Percentiles rank a stretch among this genome's conserved stretches.
phyloP scores from a whole-genome alignment of 2,797 vertebrate genomes.

The Scyliorhinus canicula region DNA sequence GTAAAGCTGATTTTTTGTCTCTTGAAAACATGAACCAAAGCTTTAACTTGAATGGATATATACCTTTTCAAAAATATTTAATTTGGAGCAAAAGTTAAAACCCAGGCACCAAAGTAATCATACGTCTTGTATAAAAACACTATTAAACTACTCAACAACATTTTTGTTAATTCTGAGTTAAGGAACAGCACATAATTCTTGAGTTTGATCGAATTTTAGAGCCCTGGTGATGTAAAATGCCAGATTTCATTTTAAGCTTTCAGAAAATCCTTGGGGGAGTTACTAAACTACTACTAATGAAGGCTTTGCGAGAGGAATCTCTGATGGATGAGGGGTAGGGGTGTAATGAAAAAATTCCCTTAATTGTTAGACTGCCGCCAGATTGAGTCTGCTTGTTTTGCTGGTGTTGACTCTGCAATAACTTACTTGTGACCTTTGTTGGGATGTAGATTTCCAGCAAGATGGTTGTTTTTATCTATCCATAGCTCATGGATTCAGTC shows the following conservation, averaged over 20 bases:
- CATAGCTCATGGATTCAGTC: constrained; percentile 69
- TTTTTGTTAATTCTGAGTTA: background rate
- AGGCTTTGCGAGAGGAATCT: constrained; percentile 71
- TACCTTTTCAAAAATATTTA: background rate
- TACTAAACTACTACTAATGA: constrained; percentile 61
- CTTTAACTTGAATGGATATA: constrained; percentile 45
- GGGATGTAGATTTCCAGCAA: constrained; percentile 76
- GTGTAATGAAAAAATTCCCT: constrained; percentile 41
- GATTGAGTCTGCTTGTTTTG: constrained; percentile 49
- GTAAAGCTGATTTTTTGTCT: background rate
- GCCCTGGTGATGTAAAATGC: constrained; percentile 31
- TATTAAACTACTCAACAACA: no score
- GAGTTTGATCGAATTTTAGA: constrained; percentile 25
- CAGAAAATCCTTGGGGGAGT: constrained; percentile 51
- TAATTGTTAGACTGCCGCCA: constrained; percentile 59
- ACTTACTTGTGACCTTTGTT: constrained; percentile 76
- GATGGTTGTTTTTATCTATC: constrained; percentile 62
- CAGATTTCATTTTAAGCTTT: constrained; percentile 31
- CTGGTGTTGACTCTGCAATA: constrained; percentile 57
- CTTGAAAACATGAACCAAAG: constrained; percentile 43
- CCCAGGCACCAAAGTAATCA: background rate
- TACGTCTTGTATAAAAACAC: background rate
- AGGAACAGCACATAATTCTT: background rate
- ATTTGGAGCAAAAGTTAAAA: constrained; percentile 8
- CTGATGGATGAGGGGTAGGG: constrained; percentile 54